Percentiles rank a stretch among this genome's conserved stretches.
Conservation (phyloP, 2,113 vertebrate genomes). For the Enhydra lutris region DNA sequence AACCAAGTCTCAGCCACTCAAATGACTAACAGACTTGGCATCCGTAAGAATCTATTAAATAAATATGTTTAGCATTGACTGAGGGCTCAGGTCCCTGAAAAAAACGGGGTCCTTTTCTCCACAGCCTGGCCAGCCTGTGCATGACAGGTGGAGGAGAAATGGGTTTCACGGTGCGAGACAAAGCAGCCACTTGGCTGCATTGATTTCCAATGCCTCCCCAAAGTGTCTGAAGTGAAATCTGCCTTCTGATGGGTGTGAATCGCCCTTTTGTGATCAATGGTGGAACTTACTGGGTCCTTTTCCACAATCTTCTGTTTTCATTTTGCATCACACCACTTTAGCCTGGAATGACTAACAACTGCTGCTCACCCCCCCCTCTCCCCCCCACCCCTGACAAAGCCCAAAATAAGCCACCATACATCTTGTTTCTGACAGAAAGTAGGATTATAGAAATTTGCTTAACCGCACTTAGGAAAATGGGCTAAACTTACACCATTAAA, state of each 20-base stretch:
- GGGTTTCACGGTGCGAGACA: background rate
- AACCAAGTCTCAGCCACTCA: background rate
- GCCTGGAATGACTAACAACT: background rate
- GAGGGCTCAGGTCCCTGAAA: background rate
- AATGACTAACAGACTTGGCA: conserved; percentile 33
- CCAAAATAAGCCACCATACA: background rate
- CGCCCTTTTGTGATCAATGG: conserved; percentile 64
- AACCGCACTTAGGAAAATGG: conserved; percentile 2
- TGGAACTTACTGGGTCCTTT: conserved; percentile 64
- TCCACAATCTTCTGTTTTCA: conserved; percentile 49
- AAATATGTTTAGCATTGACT: conserved; percentile 39
- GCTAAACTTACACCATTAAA: conserved; percentile 53
- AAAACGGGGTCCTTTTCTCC: conserved; percentile 28
- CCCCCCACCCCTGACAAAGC: background rate
- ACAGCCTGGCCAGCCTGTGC: background rate
- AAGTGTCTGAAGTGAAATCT: conserved; percentile 65
- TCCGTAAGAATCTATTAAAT: conserved; percentile 17
- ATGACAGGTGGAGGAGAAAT: background rate
- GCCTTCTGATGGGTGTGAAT: conserved; percentile 69
- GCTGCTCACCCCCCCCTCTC: background rate
- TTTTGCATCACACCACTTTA: background rate
- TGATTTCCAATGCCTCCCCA: background rate
- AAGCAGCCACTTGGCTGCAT: background rate
- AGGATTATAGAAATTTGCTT: conserved; percentile 49
- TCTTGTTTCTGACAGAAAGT: conserved; percentile 46